Evolutionary conservation across 1,140 invertebrate genomes (phyloP).

Genomic region (Diprion similis): DNA sequence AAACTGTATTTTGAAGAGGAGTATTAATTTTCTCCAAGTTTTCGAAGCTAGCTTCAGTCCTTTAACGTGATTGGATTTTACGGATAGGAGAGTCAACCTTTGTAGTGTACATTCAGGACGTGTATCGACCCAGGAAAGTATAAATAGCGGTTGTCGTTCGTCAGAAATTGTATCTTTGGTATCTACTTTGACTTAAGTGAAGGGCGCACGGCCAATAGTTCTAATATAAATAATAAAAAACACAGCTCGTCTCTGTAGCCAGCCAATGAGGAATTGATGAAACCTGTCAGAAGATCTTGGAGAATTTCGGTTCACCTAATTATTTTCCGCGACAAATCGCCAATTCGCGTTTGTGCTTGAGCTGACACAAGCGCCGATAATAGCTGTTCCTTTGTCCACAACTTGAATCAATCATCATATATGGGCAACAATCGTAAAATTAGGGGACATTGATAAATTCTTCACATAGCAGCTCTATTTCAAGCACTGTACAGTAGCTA

Average conservation of each 20-base stretch:
- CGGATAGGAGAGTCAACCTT: background rate
- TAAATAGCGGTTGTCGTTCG: slow-evolving; percentile 1
- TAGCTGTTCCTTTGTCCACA: background rate
- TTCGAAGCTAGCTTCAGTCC: background rate
- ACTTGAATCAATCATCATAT: background rate
- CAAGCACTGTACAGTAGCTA: background rate
- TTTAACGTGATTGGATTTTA: background rate
- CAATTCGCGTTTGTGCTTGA: background rate
- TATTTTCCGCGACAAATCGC: background rate
- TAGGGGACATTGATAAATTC: background rate
- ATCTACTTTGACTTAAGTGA: background rate
- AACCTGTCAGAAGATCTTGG: background rate
- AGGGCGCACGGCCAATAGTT: background rate
- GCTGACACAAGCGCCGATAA: background rate
- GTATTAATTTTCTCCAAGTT: background rate
- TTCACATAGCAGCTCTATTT: background rate
- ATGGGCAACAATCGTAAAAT: background rate
- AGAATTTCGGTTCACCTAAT: background rate
- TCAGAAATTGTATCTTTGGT: background rate
- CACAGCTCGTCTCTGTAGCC: background rate
- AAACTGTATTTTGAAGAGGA: background rate
- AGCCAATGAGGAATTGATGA: background rate
- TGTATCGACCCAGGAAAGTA: slow-evolving; percentile 1
- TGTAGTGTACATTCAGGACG: background rate
- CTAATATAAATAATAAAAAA: no score